Conservation (phyloP, 2,888 invertebrate species). For the Ischnus inquisitorius region DNA sequence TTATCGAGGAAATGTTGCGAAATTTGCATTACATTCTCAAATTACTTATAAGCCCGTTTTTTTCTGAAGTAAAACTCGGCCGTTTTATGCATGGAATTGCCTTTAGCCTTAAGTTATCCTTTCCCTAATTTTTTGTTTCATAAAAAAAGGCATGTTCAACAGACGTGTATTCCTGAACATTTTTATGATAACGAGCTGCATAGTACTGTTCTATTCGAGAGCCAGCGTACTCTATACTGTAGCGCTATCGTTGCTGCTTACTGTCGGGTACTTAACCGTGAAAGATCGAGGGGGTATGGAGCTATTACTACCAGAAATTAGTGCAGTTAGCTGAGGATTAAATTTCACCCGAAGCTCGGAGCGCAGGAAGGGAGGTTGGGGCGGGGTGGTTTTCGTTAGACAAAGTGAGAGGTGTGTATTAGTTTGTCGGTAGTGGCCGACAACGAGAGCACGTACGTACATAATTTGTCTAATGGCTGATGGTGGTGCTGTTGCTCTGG, state of each 20-base stretch:
- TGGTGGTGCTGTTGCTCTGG: constrained; percentile 37
- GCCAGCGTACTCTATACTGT: not conserved
- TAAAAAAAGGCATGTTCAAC: not conserved
- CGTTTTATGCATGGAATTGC: too few relatives aligned
- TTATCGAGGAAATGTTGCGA: too few relatives aligned
- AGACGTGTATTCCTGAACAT: not conserved
- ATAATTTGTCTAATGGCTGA: constrained; percentile 78
- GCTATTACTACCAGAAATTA: constrained; percentile 64
- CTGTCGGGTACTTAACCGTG: constrained; percentile 52
- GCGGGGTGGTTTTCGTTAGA: constrained; percentile 1
- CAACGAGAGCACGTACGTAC: constrained; percentile 74
- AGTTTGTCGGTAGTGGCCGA: constrained; percentile 65
- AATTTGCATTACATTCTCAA: too few relatives aligned
- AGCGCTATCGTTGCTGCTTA: constrained; percentile 20
- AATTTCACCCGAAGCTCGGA: constrained; percentile 57
- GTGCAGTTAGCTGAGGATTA: constrained; percentile 62
- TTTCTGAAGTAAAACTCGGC: too few relatives aligned
- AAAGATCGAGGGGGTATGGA: constrained; percentile 52
- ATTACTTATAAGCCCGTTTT: too few relatives aligned
- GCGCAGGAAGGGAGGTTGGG: not conserved
- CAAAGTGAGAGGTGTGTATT: constrained; percentile 25
- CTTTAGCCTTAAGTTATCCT: too few relatives aligned
- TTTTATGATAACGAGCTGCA: not conserved
- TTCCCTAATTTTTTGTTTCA: too few relatives aligned
- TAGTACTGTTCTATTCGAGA: not conserved